Percentiles rank a stretch among this genome's conserved stretches.
Evolutionary conservation across 2,113 vertebrate species (phyloP).

Genomic region (Oncorhynchus masou): DNA sequence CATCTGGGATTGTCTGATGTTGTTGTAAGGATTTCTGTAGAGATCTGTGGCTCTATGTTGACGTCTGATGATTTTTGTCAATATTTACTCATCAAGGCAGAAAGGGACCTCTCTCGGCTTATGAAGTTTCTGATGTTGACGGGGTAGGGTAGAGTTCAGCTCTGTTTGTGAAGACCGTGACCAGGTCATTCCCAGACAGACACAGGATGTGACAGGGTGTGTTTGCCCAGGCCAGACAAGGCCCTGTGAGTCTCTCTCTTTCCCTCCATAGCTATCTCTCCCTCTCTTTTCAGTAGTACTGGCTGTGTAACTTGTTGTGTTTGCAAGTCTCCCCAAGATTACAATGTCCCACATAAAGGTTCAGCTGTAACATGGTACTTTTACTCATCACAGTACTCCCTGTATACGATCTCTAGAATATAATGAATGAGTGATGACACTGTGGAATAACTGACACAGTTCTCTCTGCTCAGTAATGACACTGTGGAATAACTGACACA

Average conservation of each 20-base stretch:
- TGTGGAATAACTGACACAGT: no score
- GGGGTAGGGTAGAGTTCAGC: conserved; percentile 50
- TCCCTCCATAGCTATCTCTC: no score
- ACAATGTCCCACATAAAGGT: background rate
- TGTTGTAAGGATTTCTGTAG: no score
- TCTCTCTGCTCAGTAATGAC: no score
- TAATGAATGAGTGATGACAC: background rate
- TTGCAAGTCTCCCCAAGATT: background rate
- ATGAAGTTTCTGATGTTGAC: conserved; percentile 27
- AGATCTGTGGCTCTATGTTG: no score
- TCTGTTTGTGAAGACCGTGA: conserved; percentile 44
- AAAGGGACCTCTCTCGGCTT: no score
- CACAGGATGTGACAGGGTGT: conserved; percentile 49
- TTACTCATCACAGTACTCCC: no score
- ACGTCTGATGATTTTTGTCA: no score
- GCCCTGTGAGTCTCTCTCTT: conserved; percentile 2
- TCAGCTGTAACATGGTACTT: no score
- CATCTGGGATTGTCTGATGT: no score
- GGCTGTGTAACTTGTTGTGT: background rate
- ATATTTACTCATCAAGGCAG: no score
- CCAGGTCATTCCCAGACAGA: conserved; percentile 29
- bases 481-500: no score
- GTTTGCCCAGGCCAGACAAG: conserved; percentile 44
- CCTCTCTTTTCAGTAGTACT: background rate
- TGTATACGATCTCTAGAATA: background rate